Evolutionary conservation across 2,113 vertebrate species (phyloP), one percentile per base, ranked within the genome.

Genomic region (Vicugna pacos): DNA sequence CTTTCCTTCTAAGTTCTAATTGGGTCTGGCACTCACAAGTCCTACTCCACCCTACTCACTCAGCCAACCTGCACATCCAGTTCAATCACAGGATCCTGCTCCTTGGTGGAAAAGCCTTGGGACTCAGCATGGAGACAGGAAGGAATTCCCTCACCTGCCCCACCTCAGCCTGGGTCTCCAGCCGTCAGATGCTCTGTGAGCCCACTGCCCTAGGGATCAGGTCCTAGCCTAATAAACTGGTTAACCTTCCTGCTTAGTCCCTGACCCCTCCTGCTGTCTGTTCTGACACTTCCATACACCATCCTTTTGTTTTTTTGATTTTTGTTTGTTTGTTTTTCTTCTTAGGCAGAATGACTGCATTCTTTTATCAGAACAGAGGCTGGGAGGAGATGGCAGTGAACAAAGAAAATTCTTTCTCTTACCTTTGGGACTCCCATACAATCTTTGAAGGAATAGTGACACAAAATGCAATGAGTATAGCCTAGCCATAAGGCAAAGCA

Each of bases 321-420:
- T 52, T 52, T 14, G 10, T 14, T 52, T 52, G 50, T 46, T 50
- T 19, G 32, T 20, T 67, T 64, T 32, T 3, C 11, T 50, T 26
- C 46, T 38, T 38, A 77, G 32, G 50, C 30, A 1, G 35, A 95
- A 93, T 30, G 54, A 88, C 26, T 84, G 24, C 64, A 14, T 88
- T 70, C 56, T 95, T 89, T 80, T 14, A 32, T 60, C 7, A 65
- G 65, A 50, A 60, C 48, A n/a, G n/a, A 96, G 80, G 9, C 17
- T 77, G 26, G 35, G n/a, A 77, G 26, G 67, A 96, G 42, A 75
- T 14, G 16, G 19, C 70, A 84, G 72, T 42, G 56, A 67, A 54
- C 42, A 83, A 85, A 83, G 72, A 85, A 89, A 88, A 80, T 30
- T 56, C 12, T 87, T 82, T 69, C 11, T 89, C 67, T 76, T 81